Conservation (phyloP, 2,113 vertebrate species). For the Thalassarche chlororhynchos region DNA sequence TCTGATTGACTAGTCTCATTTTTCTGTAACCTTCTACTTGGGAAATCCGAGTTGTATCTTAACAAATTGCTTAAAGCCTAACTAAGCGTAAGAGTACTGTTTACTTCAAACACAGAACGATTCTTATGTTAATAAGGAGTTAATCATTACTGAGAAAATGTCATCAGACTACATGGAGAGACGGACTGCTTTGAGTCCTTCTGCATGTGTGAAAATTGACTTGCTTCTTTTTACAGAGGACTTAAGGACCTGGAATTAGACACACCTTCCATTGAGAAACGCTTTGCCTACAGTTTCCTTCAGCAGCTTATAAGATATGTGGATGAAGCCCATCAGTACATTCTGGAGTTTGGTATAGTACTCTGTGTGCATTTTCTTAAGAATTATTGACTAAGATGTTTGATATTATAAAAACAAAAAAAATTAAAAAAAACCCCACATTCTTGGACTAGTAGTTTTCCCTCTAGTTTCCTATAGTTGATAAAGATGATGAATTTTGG, state of each 20-base stretch:
- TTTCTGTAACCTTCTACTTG: not conserved
- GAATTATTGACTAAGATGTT: not conserved
- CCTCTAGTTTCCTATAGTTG: not conserved
- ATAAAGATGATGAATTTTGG: not conserved
- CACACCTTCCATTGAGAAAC: constrained; percentile 94
- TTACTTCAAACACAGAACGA: not conserved
- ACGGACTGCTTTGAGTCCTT: not conserved
- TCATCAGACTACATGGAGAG: not conserved
- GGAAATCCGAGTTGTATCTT: not conserved
- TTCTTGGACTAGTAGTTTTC: not conserved
- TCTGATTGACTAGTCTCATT: not conserved
- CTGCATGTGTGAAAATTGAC: not conserved
- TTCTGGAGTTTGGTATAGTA: constrained; percentile 89
- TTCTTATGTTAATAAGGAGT: not conserved
- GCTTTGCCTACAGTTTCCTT: constrained; percentile 95
- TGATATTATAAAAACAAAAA: not conserved
- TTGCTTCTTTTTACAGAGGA: constrained; percentile 75
- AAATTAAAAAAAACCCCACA: not conserved
- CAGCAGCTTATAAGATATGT: constrained; percentile 94
- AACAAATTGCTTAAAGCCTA: not conserved
- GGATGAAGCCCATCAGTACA: constrained; percentile 92
- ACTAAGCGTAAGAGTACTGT: not conserved
- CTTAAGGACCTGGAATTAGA: constrained; percentile 91
- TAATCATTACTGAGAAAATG: not conserved
- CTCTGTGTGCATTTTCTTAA: not conserved